Evolutionary conservation across 2,113 vertebrate genomes (phyloP).

Genomic region (Gambusia holbrooki): DNA sequence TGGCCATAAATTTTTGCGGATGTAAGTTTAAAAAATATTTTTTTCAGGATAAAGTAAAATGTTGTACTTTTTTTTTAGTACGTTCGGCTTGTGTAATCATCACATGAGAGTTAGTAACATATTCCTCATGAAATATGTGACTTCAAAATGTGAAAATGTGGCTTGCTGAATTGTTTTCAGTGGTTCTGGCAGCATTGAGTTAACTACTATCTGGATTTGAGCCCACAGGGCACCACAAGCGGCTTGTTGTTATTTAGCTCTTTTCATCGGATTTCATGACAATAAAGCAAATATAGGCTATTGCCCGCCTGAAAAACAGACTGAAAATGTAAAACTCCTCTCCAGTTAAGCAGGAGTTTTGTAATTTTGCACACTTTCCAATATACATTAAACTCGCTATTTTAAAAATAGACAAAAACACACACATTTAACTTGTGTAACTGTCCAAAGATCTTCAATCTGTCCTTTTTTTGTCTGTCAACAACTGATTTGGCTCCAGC

Average conservation of each 20-base stretch:
- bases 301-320: neutral
- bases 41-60: too few species aligned
- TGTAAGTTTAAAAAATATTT: too few species aligned
- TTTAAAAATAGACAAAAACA: slow-evolving; percentile 13
- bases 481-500: neutral
- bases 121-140: too few species aligned
- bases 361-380: neutral
- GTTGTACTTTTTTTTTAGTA: too few species aligned
- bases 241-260: neutral
- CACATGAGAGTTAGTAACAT: too few species aligned
- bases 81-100: too few species aligned
- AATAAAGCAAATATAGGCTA: slow-evolving; percentile 7
- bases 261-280: slow-evolving; percentile 1
- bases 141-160: too few species aligned
- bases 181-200: neutral
- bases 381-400: neutral
- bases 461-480: neutral
- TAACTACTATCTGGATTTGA: neutral
- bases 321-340: neutral
- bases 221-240: neutral
- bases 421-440: neutral
- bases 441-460: neutral
- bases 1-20: too few species aligned
- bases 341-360: slow-evolving; percentile 2
- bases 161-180: neutral